Base-by-base conservation (phyloP, 1,140 invertebrate genomes). In the Drosophila eugracilis region DNA sequence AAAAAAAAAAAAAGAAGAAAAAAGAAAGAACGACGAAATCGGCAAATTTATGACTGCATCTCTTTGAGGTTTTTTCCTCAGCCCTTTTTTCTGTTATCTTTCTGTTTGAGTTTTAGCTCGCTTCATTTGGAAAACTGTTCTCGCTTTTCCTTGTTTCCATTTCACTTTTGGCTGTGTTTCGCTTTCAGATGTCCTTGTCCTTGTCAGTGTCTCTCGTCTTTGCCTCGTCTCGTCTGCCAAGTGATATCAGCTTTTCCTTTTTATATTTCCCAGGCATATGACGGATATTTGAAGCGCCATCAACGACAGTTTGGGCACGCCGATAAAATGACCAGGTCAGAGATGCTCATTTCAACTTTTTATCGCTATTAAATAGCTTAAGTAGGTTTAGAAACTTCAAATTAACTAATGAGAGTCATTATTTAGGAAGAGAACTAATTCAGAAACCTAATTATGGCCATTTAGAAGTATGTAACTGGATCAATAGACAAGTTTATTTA, bases 21-120 rank as follows among this genome's bases (percentile, higher is more conserved):
- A n/a, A 24, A 34, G 52, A 15, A n/a, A 17, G 42, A 39, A 21
- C 17, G 26, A 53, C 36, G 15, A n/a, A n/a, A n/a, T n/a, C 19
- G 19, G 24, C 19, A 39, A 71, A 70, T 70, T 71, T 71, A 70
- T 71, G 67, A 69, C 62, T 55, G 63, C 63, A 70, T 69, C 63
- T 70, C 63, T 69, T 70, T 70, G 63, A 69, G 63, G 32, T 36
- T 52, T 47, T 17, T 48, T n/a, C n/a, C n/a, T n/a, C n/a, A n/a
- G n/a, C n/a, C 28, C 34, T 50, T 42, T 67, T 52, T 55, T 7
- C 9, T 32, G 30, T 32, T 69, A 30, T 66, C 62, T n/a, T 52
- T 47, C 14, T 32, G 47, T 70, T 70, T 70, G 62, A 39, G 17
- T 66, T 65, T 50, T 21, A 12, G n/a, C 37, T 69, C 62, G 63